Base-by-base conservation (phyloP, 2,113 vertebrate genomes). In the Paedocypris sp. region DNA sequence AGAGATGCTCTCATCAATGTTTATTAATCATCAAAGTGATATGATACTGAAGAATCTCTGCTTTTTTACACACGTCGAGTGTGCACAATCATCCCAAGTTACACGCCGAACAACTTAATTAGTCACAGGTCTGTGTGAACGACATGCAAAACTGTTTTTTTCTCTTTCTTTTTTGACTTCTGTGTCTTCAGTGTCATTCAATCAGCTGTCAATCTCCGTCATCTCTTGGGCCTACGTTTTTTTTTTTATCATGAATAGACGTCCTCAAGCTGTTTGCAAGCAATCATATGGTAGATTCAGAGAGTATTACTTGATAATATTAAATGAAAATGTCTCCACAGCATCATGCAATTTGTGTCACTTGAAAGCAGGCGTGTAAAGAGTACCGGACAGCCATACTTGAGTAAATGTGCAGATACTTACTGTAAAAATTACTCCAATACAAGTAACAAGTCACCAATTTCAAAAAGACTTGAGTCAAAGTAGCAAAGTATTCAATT, bases 21-120 rank as follows among this genome's bases (percentile, higher is more conserved):
- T 73, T 78, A 76, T 74, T 76, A 72, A 78, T 75, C 73, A 73
- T 59, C 65, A 26, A 41, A 16, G 23, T 66, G 56, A 62, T 70
- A 71, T 73, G 53, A 75, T 75, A 70, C 61, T 69, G 71, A 71
- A 71, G 69, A 67, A 57, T 64, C 69, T 59, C 62, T 53, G 64
- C 72, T 61, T 74, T 69, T 64, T 67, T 75, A 73, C 61, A 68
- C 68, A 47, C 62, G 6, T 22, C 35, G 20, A 67, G 54, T 47
- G 66, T 25, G 39, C 51, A 64, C 36, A 64, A 59, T 64, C 39
- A 29, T 58, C 61, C 70, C 46, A 69, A 28, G 60, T 60, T 57
- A 69, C 45, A 67, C 59, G 52, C 38, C 11, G 18, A 59, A 52
- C 66, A 53, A 42, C 62, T 73, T 75, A 72, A 77, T 75, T 74